These are phyloP conservation scores for Patella pellucida DNA, from an alignment of 2,888 invertebrate genomes.

Conservation along the genomic window DNA sequence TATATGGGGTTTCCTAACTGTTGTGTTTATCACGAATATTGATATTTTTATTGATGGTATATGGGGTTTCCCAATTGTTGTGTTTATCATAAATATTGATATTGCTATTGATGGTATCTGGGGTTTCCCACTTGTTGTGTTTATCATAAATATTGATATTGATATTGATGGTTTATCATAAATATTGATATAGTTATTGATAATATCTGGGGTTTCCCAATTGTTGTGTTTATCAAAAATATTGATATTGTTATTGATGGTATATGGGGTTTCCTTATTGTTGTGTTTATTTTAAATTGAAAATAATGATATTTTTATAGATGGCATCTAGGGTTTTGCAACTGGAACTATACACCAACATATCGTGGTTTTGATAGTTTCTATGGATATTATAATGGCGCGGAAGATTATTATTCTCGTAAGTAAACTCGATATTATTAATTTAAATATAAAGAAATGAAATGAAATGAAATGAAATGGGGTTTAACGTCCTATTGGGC, in stretches of 20 bases:
- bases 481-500: too few relatives aligned
- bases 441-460: too few relatives aligned
- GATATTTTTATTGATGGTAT: too few relatives aligned
- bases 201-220: neutral
- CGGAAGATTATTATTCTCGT: slow-evolving; percentile 63
- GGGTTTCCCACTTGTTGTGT: too few relatives aligned
- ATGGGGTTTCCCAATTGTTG: too few relatives aligned
- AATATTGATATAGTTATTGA: neutral
- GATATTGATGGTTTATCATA: neutral
- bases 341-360: slow-evolving; percentile 68
- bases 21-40: too few relatives aligned
- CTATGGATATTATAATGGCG: slow-evolving; percentile 70
- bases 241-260: neutral
- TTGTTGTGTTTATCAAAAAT: neutral
- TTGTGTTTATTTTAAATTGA: too few relatives aligned
- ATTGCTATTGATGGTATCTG: too few relatives aligned
- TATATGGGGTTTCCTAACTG: too few relatives aligned
- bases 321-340: slow-evolving; percentile 73
- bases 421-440: neutral
- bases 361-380: slow-evolving; percentile 72
- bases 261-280: too few relatives aligned
- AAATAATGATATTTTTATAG: slow-evolving; percentile 43
- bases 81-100: too few relatives aligned
- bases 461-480: too few relatives aligned
- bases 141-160: neutral